Conservation (phyloP, 2,888 invertebrate genomes). For the Ophion obscuratus region DNA sequence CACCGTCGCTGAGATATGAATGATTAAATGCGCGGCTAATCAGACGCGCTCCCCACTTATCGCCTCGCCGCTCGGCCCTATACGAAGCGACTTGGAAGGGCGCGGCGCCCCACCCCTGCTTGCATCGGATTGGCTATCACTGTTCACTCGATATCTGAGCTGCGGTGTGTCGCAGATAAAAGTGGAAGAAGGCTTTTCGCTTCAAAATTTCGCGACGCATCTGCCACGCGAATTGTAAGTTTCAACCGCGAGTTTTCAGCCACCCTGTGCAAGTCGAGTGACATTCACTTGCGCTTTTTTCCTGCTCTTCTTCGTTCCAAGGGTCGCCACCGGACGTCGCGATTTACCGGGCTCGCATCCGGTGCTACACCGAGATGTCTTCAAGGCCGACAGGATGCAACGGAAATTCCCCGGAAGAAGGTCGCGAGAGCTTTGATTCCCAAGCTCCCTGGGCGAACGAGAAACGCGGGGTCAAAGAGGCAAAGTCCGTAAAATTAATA, state of each 20-base stretch:
- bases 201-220: neutral
- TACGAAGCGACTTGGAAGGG: neutral
- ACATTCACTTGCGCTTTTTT: too few species aligned
- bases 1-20: neutral
- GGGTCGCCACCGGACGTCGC: neutral
- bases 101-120: neutral
- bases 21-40: neutral
- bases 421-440: neutral
- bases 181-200: neutral
- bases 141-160: neutral
- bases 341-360: neutral
- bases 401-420: neutral
- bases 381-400: constrained; percentile 10
- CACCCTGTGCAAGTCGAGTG: too few species aligned
- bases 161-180: neutral
- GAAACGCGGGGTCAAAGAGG: too few species aligned
- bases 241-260: neutral
- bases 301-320: too few species aligned
- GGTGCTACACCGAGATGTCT: neutral
- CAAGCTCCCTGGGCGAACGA: too few species aligned
- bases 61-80: neutral
- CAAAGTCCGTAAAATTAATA: neutral
- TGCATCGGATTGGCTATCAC: neutral
- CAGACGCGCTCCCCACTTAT: neutral
- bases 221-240: neutral